A percentile compares a stretch with the other conserved stretches of the same genome.
phyloP scores from a whole-genome alignment of 2,113 vertebrate genomes.

The Platanista minor region DNA sequence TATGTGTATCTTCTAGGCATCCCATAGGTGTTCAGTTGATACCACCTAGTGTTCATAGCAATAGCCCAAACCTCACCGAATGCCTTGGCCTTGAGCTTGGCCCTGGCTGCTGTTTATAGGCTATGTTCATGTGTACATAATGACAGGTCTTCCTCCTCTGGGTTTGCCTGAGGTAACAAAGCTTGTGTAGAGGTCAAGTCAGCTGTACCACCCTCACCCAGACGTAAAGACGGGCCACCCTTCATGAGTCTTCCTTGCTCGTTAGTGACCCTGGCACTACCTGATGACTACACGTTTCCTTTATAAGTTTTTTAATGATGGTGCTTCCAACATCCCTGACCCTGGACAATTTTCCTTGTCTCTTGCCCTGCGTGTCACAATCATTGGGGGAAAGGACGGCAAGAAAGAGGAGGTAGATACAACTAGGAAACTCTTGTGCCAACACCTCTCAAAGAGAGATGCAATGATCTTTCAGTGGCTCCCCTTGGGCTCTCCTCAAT shows the following conservation, averaged over 20 bases:
- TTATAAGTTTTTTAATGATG: neutral
- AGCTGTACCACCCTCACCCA: neutral
- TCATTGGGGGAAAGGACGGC: neutral
- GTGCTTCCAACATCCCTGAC: neutral
- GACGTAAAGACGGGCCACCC: neutral
- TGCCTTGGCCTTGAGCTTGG: neutral
- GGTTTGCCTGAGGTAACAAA: neutral
- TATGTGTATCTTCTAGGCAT: neutral
- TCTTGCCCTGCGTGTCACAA: neutral
- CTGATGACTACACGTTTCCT: neutral
- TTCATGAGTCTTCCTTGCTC: neutral
- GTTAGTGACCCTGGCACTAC: neutral
- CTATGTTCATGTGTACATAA: neutral
- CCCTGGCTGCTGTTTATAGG: neutral
- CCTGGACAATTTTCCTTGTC: neutral
- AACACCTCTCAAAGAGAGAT: neutral
- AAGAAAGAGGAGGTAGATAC: slow-evolving; percentile 7
- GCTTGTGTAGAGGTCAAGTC: neutral
- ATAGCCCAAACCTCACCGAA: neutral
- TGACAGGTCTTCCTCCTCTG: neutral
- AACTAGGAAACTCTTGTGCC: neutral
- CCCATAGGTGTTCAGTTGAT: neutral
- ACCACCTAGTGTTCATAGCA: neutral
- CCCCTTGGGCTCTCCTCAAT: slow-evolving; percentile 3
- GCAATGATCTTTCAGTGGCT: slow-evolving; percentile 36